These are phyloP conservation scores for Chiloscyllium plagiosum DNA, from an alignment of 2,113 vertebrate species.

Conservation along the genomic window DNA sequence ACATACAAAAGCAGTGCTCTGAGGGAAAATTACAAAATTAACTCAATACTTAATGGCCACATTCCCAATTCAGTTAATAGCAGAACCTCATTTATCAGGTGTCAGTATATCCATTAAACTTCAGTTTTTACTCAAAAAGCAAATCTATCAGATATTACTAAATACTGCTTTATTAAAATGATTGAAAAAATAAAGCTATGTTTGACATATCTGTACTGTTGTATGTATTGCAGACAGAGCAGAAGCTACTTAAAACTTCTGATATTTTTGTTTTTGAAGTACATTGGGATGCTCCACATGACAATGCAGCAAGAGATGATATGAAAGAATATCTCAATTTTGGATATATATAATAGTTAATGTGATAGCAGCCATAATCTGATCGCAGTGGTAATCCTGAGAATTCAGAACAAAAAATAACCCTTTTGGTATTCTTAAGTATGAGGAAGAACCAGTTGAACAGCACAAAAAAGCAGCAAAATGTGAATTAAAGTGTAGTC, in stretches of 20 bases:
- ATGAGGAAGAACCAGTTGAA: not conserved
- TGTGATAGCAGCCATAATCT: constrained; percentile 32
- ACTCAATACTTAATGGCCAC: constrained; percentile 26
- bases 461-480: not conserved
- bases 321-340: constrained; percentile 33
- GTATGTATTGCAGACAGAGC: constrained; percentile 95
- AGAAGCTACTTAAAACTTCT: constrained; percentile 99
- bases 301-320: constrained; percentile 32
- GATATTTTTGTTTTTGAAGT: constrained; percentile 41
- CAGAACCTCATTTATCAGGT: constrained; percentile 60
- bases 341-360: constrained; percentile 27
- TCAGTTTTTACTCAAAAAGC: constrained; percentile 33
- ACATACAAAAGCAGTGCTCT: constrained; percentile 22
- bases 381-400: constrained; percentile 34
- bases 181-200: constrained; percentile 63
- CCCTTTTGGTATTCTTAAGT: constrained; percentile 31
- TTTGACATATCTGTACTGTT: constrained; percentile 61
- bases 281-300: constrained; percentile 30
- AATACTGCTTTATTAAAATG: constrained; percentile 50
- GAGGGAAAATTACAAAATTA: not conserved
- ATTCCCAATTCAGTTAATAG: constrained; percentile 50
- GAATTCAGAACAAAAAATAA: constrained; percentile 32
- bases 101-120: constrained; percentile 38
- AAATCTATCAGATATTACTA: constrained; percentile 57
- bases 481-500: constrained; percentile 24